A percentile compares a stretch with the other conserved stretches of the same genome.
phyloP scores from a whole-genome alignment of 2,797 vertebrate genomes.

The Agapornis canus region DNA sequence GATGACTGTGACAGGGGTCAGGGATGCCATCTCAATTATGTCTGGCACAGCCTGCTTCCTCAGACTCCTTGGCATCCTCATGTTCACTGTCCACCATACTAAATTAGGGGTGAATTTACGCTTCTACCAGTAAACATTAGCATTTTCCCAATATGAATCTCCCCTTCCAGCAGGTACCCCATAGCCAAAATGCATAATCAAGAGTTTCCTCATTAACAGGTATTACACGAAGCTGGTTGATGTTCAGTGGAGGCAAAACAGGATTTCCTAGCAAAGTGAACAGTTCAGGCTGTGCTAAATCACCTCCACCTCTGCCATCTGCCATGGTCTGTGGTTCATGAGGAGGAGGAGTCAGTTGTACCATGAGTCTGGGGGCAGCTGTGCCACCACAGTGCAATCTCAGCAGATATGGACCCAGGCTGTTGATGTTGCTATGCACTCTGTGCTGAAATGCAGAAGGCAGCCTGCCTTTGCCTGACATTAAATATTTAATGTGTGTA shows the following conservation, averaged over 20 bases:
- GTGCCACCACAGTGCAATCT: background rate
- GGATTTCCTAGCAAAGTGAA: background rate
- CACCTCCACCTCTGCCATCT: background rate
- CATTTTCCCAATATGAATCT: background rate
- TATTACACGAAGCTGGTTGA: background rate
- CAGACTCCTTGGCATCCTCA: background rate
- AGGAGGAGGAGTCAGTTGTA: background rate
- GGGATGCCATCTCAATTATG: background rate
- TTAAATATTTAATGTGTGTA: background rate
- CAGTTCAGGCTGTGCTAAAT: background rate
- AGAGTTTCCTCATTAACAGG: background rate
- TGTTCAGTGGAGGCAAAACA: background rate
- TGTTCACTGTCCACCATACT: background rate
- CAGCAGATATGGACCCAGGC: background rate
- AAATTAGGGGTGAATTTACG: background rate
- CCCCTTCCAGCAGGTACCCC: background rate
- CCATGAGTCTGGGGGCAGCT: background rate
- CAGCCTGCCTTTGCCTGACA: background rate
- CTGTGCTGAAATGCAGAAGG: background rate
- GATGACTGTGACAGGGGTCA: background rate
- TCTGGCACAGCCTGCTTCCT: background rate
- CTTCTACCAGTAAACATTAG: background rate
- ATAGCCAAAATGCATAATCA: background rate
- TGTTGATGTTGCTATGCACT: background rate
- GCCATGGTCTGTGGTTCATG: accelerated